phyloP scores from a whole-genome alignment of 2,113 vertebrate genomes.

The Barbus barbus region DNA sequence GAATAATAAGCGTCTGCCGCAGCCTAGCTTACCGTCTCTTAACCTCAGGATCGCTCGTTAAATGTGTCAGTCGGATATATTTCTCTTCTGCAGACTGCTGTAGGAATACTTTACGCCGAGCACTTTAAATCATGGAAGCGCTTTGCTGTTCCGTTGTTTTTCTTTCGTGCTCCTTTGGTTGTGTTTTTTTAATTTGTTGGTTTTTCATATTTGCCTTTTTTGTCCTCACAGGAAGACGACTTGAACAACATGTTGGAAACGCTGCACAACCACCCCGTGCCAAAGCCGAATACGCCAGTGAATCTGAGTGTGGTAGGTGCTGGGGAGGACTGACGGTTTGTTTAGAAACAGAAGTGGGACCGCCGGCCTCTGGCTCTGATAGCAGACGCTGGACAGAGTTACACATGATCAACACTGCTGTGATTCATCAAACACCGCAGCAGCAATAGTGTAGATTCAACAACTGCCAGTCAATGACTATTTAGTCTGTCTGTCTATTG shows the following conservation, averaged over 20 bases:
- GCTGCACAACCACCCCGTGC: conserved; percentile 88
- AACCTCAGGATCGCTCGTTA: conserved; percentile 73
- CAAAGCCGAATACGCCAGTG: conserved; percentile 88
- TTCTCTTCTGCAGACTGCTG: conserved; percentile 61
- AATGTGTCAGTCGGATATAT: conserved; percentile 67
- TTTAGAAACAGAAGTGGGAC: conserved; percentile 70
- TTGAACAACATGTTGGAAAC: conserved; percentile 91
- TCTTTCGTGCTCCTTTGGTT: conserved; percentile 44
- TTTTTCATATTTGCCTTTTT: conserved; percentile 48
- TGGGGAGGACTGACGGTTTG: conserved; percentile 59
- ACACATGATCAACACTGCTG: conserved; percentile 63
- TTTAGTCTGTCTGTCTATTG: conserved; percentile 12
- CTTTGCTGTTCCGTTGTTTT: conserved; percentile 57
- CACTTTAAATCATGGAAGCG: conserved; percentile 48
- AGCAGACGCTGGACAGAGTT: conserved; percentile 56
- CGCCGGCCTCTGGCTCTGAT: conserved; percentile 63
- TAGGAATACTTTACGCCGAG: conserved; percentile 61
- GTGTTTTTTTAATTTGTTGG: conserved; percentile 35
- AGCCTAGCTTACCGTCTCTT: conserved; percentile 68
- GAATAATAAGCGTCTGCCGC: conserved; percentile 71
- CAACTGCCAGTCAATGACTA: conserved; percentile 51
- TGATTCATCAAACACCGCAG: conserved; percentile 58
- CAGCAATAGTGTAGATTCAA: conserved; percentile 32
- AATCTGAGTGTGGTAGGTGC: conserved; percentile 93
- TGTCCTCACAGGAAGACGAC: conserved; percentile 84